Percentiles rank a stretch among this genome's conserved stretches.
These are phyloP conservation scores for Noctua fimbriata DNA, from an alignment of 2,888 invertebrate genomes.

Conservation along the genomic window DNA sequence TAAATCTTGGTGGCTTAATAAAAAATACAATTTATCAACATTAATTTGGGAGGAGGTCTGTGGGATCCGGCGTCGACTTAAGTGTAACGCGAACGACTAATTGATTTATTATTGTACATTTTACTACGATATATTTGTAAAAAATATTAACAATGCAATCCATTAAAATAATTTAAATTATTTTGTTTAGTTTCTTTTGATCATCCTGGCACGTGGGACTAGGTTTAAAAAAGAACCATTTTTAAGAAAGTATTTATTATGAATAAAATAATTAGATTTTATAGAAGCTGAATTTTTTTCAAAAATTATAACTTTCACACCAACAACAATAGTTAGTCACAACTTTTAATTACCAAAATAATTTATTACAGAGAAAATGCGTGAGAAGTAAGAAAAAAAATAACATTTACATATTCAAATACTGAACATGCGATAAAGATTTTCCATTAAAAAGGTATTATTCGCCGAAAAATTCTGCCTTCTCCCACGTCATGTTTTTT, in stretches of 20 bases:
- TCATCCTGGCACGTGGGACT: neutral
- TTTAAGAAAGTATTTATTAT: neutral
- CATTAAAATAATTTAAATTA: conserved; percentile 57
- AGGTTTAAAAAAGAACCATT: neutral
- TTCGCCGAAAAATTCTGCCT: conserved; percentile 59
- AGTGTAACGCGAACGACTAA: conserved; percentile 57
- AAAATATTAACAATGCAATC: conserved; percentile 65
- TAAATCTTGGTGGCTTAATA: conserved; percentile 62
- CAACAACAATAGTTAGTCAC: conserved; percentile 22
- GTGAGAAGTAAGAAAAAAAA: conserved; percentile 50
- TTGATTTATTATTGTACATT: conserved; percentile 66
- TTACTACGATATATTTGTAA: conserved; percentile 58
- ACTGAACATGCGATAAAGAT: conserved; percentile 59
- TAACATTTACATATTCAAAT: conserved; percentile 65
- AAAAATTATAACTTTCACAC: conserved; percentile 11
- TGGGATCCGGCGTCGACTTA: conserved; percentile 52
- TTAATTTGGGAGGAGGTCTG: conserved; percentile 57
- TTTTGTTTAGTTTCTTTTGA: conserved; percentile 30
- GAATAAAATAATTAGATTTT: neutral
- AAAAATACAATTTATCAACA: conserved; percentile 66
- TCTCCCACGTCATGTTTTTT: conserved; percentile 77
- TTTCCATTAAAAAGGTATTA: conserved; percentile 67
- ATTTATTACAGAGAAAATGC: conserved; percentile 47
- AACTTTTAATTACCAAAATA: conserved; percentile 42
- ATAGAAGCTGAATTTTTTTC: neutral